Base-by-base conservation (phyloP, 2,113 vertebrate species). In the Lamprologus speciosus region DNA sequence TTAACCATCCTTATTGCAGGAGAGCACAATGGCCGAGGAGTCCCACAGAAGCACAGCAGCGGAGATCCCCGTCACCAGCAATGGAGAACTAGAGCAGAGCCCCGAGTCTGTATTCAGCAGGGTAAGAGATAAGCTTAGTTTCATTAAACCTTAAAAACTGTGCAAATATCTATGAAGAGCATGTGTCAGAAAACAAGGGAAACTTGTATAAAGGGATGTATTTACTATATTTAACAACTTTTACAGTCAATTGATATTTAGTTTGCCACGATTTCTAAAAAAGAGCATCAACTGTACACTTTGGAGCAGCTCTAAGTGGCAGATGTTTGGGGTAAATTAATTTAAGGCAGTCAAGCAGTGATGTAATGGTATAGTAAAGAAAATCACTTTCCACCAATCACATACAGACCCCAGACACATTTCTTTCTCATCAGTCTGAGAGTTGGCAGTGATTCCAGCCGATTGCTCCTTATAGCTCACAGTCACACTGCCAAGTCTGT, bases 31-130 rank as follows among this genome's bases (percentile, higher is more conserved):
- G 98, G 97, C 97, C 93, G 97, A 99, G 85, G 97, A 98, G 80
- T 97, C 95, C 86, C 97, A 97, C 8, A 97, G 96, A 97, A 98
- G 97, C 94, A 96, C 98, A 90, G 98, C 97, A 3, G 98, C 98
- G 87, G 98, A 99, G 96, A 99, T 99, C 91, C 95, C 98, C 35
- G 97, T 99, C 90, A 99, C 98, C 81, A 99, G 96, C 95, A 99
- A 99, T 81, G 98, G 98, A 81, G 98, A 98, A 65, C 93, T 97
- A 63, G 98, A 98, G 70, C 97, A 97, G 89, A 94, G 94, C 85
- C 96, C 95, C 0, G 97, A 97, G 28, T 95, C 96, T n/a, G 92
- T 94, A 23, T 98, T 97, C 94, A 97, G 97, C 47, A 97, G 96
- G 97, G 98, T 99, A 96, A 95, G 95, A 47, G 16, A 14, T 79